Percentiles rank a stretch among this genome's conserved stretches.
Conservation (phyloP, 2,797 vertebrate species). For the Propithecus deckenii region DNA sequence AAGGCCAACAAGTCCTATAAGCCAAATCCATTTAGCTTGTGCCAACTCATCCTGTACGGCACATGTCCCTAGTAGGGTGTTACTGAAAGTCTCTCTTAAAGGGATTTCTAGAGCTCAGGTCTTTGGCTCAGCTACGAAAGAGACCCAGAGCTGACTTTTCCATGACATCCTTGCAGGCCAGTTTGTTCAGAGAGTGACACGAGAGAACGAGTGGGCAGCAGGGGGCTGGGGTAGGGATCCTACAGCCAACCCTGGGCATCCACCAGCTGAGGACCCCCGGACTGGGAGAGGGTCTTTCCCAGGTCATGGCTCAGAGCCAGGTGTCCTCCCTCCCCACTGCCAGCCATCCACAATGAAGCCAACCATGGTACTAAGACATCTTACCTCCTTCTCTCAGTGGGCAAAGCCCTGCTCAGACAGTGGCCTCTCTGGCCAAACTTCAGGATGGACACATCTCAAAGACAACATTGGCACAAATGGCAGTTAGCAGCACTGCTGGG, state of each 20-base stretch:
- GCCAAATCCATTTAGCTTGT: neutral
- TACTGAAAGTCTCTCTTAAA: neutral
- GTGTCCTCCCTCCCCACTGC: neutral
- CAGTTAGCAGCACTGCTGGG: neutral
- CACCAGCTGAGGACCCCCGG: neutral
- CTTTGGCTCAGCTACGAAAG: neutral
- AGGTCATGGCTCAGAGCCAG: neutral
- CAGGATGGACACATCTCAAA: neutral
- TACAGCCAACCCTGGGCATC: neutral
- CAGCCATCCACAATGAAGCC: neutral
- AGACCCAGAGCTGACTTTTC: neutral
- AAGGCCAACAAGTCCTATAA: neutral
- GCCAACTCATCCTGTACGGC: neutral
- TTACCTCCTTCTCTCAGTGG: neutral
- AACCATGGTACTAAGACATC: accelerated
- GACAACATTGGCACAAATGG: neutral
- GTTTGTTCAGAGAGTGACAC: neutral
- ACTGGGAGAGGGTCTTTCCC: neutral
- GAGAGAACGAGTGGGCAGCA: neutral
- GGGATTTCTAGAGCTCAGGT: neutral
- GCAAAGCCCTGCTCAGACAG: neutral
- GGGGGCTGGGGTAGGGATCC: neutral
- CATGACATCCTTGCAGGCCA: neutral
- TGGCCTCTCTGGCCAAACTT: neutral
- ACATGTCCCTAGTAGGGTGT: neutral